Conservation (phyloP, 2,113 vertebrate species). For the Cygnus atratus region DNA sequence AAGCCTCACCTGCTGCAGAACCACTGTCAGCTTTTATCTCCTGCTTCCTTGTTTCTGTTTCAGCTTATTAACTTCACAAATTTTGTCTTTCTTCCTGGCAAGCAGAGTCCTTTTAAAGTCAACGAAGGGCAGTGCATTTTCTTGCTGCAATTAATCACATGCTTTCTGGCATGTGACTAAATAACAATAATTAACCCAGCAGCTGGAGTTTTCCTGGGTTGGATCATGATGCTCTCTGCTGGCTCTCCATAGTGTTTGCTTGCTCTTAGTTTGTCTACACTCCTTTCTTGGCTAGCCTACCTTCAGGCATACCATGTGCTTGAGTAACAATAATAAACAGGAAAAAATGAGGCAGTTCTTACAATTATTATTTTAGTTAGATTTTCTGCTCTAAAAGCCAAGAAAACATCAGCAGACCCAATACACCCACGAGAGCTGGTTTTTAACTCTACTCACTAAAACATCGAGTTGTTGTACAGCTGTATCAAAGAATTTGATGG, state of each 20-base stretch:
- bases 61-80: neutral
- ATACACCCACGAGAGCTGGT: neutral
- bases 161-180: slow-evolving; percentile 14
- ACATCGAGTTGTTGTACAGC: neutral
- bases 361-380: slow-evolving; percentile 41
- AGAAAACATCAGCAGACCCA: neutral
- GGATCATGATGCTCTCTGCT: neutral
- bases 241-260: neutral
- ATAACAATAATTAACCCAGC: neutral
- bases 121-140: neutral
- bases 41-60: neutral
- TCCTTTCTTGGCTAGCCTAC: slow-evolving; percentile 44
- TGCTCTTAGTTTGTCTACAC: neutral
- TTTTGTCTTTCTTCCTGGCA: neutral
- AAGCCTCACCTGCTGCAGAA: neutral
- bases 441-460: neutral
- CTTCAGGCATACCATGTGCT: slow-evolving; percentile 35
- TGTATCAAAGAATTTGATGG: neutral
- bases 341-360: slow-evolving; percentile 26
- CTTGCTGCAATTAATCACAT: neutral
- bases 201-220: neutral
- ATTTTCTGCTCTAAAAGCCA: slow-evolving; percentile 47
- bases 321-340: slow-evolving; percentile 54
- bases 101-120: neutral
- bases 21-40: neutral